These are phyloP conservation scores for Polypedilum pembai DNA, from an alignment of 1,140 invertebrate genomes.

Conservation along the genomic window DNA sequence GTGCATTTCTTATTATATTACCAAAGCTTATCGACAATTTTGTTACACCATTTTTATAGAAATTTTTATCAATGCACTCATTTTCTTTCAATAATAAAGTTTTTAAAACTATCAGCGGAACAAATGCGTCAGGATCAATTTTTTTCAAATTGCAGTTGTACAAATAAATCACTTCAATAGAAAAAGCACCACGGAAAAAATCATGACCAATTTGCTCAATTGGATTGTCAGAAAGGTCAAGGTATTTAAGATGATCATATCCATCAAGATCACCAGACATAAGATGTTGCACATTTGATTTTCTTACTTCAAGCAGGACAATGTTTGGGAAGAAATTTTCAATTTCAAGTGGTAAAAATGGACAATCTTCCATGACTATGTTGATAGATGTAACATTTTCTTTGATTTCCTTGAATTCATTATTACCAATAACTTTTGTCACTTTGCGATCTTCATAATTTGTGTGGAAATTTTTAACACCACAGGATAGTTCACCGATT, in stretches of 20 bases:
- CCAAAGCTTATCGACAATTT: no score
- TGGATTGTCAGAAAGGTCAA: neutral
- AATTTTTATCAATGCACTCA: neutral
- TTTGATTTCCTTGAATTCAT: neutral
- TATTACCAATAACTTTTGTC: neutral
- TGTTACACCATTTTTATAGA: no score
- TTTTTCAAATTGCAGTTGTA: neutral
- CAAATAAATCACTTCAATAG: neutral
- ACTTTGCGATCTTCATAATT: neutral
- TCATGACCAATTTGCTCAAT: neutral
- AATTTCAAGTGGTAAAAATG: neutral
- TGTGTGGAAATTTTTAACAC: neutral
- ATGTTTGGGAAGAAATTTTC: neutral
- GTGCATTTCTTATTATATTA: no score
- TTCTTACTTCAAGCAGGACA: neutral
- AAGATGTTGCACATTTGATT: neutral
- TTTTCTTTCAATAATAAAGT: neutral
- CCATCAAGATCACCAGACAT: neutral
- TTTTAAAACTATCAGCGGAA: neutral
- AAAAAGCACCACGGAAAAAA: neutral
- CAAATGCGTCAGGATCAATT: neutral
- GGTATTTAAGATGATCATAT: neutral
- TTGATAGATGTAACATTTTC: neutral
- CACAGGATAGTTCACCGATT: neutral
- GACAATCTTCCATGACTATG: neutral